Evolutionary conservation across 2,888 invertebrate genomes (phyloP).

Genomic region (Lepetodrilus schrolli): DNA sequence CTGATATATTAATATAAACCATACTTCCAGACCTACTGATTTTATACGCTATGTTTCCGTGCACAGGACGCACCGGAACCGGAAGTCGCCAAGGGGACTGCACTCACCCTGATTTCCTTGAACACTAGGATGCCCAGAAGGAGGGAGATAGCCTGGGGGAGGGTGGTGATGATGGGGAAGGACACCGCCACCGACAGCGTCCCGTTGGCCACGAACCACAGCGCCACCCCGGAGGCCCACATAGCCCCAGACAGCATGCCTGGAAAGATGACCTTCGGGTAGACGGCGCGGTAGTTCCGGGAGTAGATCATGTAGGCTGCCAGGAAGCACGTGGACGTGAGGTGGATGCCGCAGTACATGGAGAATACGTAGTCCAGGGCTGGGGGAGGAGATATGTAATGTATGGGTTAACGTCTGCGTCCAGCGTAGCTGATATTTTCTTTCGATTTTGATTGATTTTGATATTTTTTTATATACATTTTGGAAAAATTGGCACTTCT

Average conservation of each 20-base stretch:
- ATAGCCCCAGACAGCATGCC: constrained; percentile 76
- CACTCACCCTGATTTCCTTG: constrained; percentile 75
- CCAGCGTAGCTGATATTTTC: too few relatives aligned
- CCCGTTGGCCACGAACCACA: constrained; percentile 77
- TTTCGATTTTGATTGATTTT: too few relatives aligned
- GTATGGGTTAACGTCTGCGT: too few relatives aligned
- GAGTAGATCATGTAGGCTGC: constrained; percentile 72
- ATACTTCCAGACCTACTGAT: too few relatives aligned
- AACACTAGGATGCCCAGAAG: constrained; percentile 76
- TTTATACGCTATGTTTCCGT: too few relatives aligned
- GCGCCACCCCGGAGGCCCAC: constrained; percentile 76
- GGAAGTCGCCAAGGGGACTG: too few relatives aligned
- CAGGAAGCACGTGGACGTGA: constrained; percentile 74
- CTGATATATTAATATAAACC: too few relatives aligned
- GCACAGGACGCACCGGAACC: too few relatives aligned
- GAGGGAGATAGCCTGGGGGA: constrained; percentile 75
- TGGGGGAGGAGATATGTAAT: too few relatives aligned
- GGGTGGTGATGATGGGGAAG: constrained; percentile 77
- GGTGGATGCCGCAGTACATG: constrained; percentile 75
- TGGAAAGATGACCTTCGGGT: constrained; percentile 74
- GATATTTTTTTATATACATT: too few relatives aligned
- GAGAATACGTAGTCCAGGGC: constrained; percentile 76
- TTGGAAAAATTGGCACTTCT: too few relatives aligned
- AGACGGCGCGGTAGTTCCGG: constrained; percentile 74
- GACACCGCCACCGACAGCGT: constrained; percentile 76